A percentile compares a stretch with the other conserved stretches of the same genome.
phyloP scores from a whole-genome alignment of 2,113 vertebrate species.

The Excalfactoria chinensis region DNA sequence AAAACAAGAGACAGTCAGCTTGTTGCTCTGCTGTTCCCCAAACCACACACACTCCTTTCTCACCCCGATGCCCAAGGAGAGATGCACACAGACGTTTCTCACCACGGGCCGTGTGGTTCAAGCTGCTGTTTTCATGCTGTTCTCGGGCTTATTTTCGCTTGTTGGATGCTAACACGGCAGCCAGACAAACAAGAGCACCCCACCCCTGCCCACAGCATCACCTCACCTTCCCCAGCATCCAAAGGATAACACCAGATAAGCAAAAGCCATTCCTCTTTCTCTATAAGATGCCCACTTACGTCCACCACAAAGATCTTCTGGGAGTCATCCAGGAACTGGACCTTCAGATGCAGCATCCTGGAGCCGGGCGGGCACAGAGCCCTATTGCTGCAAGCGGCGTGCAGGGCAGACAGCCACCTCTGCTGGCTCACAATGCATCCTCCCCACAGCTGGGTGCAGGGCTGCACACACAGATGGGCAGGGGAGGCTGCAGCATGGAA shows the following conservation, averaged over 20 bases:
- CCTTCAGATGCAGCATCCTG: conserved; percentile 84
- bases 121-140: background rate
- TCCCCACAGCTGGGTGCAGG: conserved; percentile 67
- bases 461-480: background rate
- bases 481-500: background rate
- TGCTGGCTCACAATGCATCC: conserved; percentile 50
- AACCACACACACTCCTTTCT: background rate
- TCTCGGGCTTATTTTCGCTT: background rate
- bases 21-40: background rate
- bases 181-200: background rate
- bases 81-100: background rate
- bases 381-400: conserved; percentile 26
- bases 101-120: background rate
- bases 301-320: conserved; percentile 87
- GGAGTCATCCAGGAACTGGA: conserved; percentile 86
- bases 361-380: background rate
- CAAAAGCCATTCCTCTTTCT: background rate
- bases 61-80: background rate
- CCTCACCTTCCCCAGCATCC: background rate
- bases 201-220: background rate
- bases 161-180: background rate
- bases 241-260: background rate
- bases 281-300: conserved; percentile 77
- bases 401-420: conserved; percentile 28
- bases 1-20: background rate